A percentile compares a stretch with the other conserved stretches of the same genome.
Conservation (phyloP, 2,113 vertebrate genomes). For the Zootoca vivipara region DNA sequence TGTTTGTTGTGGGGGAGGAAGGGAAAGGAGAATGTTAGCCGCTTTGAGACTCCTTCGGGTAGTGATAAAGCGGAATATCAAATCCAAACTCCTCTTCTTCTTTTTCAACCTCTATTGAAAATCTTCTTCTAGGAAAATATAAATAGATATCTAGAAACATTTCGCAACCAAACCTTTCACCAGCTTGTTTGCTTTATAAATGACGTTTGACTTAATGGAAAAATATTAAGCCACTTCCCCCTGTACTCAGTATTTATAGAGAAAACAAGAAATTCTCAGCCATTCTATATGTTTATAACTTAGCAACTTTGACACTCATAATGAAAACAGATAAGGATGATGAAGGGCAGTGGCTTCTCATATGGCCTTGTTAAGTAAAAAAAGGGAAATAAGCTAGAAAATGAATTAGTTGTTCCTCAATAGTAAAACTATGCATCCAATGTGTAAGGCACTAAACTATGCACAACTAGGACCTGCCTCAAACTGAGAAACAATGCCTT, state of each 20-base stretch:
- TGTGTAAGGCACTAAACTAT: no score
- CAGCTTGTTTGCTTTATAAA: slow-evolving; percentile 11
- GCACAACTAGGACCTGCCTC: not conserved
- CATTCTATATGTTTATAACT: slow-evolving; percentile 51
- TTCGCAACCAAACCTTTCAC: slow-evolving; percentile 13
- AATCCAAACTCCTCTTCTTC: no score
- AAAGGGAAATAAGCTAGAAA: not conserved
- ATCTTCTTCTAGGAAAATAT: slow-evolving; percentile 1
- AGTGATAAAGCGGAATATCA: no score
- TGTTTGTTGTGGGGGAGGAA: no score
- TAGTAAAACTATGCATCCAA: not conserved
- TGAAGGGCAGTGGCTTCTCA: slow-evolving; percentile 7
- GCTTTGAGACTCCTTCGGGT: no score
- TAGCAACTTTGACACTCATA: slow-evolving; percentile 43
- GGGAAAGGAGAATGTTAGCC: no score
- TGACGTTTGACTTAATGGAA: slow-evolving; percentile 29
- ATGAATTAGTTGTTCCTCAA: not conserved
- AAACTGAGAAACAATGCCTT: not conserved
- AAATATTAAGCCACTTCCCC: slow-evolving; percentile 10
- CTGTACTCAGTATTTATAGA: slow-evolving; percentile 37
- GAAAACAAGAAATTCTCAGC: slow-evolving; percentile 61
- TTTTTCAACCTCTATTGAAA: not conserved
- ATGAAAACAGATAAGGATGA: slow-evolving; percentile 30
- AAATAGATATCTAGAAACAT: not conserved
- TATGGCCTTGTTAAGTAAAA: not conserved